Percentiles rank a stretch among this genome's conserved stretches.
Evolutionary conservation across 2,888 invertebrate species (phyloP).

Genomic region (Dysmachus trigonus): DNA sequence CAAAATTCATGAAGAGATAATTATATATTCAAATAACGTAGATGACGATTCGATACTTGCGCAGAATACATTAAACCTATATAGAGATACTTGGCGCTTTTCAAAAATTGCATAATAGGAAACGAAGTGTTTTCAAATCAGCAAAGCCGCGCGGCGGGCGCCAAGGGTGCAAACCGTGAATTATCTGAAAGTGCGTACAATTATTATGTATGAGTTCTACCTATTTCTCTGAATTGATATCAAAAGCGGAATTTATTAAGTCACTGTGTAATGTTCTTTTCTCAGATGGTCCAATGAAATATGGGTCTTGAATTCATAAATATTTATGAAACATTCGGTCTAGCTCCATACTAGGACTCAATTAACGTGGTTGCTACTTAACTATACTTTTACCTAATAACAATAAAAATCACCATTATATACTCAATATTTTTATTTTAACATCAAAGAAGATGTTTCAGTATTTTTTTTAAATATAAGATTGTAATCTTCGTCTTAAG

Average conservation of each 20-base stretch:
- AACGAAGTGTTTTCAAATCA: not conserved
- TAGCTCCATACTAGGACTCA: not conserved
- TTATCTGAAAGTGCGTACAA: not conserved
- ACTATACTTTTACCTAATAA: no score
- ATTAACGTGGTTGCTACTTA: not conserved
- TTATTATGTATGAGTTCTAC: not conserved
- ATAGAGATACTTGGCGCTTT: not conserved
- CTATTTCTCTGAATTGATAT: not conserved
- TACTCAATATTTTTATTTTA: no score
- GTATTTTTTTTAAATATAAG: no score
- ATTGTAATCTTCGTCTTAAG: no score
- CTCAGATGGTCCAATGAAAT: not conserved
- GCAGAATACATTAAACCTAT: not conserved
- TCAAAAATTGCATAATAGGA: conserved; percentile 1
- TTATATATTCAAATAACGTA: conserved; percentile 30
- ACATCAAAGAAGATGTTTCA: no score
- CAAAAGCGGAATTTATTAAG: not conserved
- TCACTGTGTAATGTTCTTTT: not conserved
- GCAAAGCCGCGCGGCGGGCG: not conserved
- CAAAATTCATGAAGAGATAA: conserved; percentile 12
- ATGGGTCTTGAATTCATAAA: not conserved
- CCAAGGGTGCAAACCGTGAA: not conserved
- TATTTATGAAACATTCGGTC: not conserved
- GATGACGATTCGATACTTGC: conserved; percentile 13
- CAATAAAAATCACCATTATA: no score